Base-by-base conservation (phyloP, 2,888 invertebrate genomes). In the Luffia ferchaultella region DNA sequence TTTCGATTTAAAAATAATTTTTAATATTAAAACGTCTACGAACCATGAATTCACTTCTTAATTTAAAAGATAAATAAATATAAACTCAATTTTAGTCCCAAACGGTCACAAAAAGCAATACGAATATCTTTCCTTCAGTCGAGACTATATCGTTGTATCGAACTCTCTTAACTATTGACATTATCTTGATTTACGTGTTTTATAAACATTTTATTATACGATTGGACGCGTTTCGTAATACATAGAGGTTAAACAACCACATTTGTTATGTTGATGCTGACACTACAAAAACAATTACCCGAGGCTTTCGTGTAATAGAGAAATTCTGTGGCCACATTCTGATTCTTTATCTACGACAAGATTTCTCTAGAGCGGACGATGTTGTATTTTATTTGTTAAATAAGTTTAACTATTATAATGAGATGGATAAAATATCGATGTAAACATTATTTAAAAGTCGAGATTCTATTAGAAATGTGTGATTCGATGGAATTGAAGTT, bases 181-280 rank as follows among this genome's bases (percentile, higher is more conserved):
- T 73, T 77, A 79, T 78, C 78, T 78, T 79, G 78, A 79, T 79
- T 77, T 79, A 79, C 71, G 66, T 64, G 64, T 70, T 75, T 77
- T 76, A 77, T 77, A 76, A 76, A 75, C 74, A 79, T 78, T 79
- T 76, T 78, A 78, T 76, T 74, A 75, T 65, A 65, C 64, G 67
- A 70, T 65, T 66, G 67, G 70, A 67, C 61, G 65, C 64, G 63
- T 73, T 68, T 65, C 62, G 61, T 68, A 63, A 12, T 12, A 12
- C 12, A 12, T 30, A 30, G 30, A 30, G 30, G 30, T 30, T 30
- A 30, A 30, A 12, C 30, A 30, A 12, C 12, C 30, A 30, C 30
- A 30, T 30, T 30, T 30, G 12, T 30, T 30, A 30, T 12, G 30
- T 12, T 12, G 30, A 30, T 30, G 30, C 30, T 30, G 30, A 30